A percentile compares a stretch with the other conserved stretches of the same genome.
phyloP scores from a whole-genome alignment of 2,888 invertebrate species.

The Chironomus riparius region DNA sequence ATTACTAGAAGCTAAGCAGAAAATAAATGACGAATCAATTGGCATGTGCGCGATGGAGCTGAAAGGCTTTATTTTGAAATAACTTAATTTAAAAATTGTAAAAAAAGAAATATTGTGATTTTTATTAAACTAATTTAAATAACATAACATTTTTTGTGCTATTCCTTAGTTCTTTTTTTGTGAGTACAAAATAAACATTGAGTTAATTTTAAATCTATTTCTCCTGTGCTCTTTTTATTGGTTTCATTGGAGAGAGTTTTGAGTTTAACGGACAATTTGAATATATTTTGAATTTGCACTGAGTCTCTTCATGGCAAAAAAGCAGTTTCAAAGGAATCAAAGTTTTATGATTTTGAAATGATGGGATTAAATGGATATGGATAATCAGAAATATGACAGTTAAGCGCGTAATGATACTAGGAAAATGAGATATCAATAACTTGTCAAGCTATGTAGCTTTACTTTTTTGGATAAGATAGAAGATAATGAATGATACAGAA shows the following conservation, averaged over 20 bases:
- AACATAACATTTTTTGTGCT: neutral
- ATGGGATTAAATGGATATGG: no score
- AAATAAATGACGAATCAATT: conserved; percentile 33
- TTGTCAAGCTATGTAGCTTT: no score
- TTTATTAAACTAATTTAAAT: no score
- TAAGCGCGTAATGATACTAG: no score
- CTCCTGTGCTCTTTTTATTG: neutral
- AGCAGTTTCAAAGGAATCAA: neutral
- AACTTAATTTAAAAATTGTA: neutral
- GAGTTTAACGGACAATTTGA: neutral
- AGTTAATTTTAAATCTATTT: neutral
- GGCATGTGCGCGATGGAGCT: conserved; percentile 41
- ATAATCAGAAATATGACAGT: no score
- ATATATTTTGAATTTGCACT: neutral
- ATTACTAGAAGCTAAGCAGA: conserved; percentile 35
- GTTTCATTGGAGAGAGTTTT: no score
- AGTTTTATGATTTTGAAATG: no score
- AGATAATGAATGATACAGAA: no score
- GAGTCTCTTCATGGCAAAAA: neutral
- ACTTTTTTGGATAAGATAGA: no score
- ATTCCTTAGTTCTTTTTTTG: neutral
- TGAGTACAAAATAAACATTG: neutral
- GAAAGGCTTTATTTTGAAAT: conserved; percentile 35
- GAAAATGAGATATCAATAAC: no score
- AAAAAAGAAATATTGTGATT: no score